Base-by-base conservation (phyloP, 2,888 invertebrate species). In the Amphiduros pacificus region DNA sequence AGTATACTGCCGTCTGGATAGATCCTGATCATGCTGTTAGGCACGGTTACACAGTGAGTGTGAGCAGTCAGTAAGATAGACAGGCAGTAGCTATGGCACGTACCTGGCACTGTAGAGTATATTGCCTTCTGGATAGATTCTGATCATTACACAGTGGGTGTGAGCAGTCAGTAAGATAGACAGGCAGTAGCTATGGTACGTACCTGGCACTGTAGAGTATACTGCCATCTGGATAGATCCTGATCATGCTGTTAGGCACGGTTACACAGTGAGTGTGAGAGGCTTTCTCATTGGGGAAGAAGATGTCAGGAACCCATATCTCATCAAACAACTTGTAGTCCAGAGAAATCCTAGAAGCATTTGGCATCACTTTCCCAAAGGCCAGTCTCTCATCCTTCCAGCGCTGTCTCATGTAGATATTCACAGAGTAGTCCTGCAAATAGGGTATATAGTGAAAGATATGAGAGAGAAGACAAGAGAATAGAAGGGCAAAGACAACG, bases 221-320 rank as follows among this genome's bases (percentile, higher is more conserved):
- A 5, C 53, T 63, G 22, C 71, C 71, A n/a, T 68, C 65, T 29
- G 64, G 65, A 40, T 63, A 61, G 31, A 71, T 62, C 11, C 71
- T 49, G 29, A 71, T 54, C 31, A 70, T 64, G 22, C 64, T 61
- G 57, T 72, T 72, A 17, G 70, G 69, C 22, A 67, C 65, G 6
- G 72, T 71, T 20, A 71, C 62, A 24, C 64, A 55, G 59, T 71
- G 70, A 17, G 52, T 57, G n/a, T 58, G 41, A 17, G 67, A 68
- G 22, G 51, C 44, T 44, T 72, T 71, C 40, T 66, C 68, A 29
- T 69, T 68, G 2, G 65, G 64, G 54, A 72, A 72, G 62, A 66
- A 72, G 17, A 69, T n/a, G 52, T 72, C 72, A 1, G 72, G 72
- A 20, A 67, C 64, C 72, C 72, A 72, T 32, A 72, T 62, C 9